A percentile compares a stretch with the other conserved stretches of the same genome.
phyloP scores from a whole-genome alignment of 2,888 invertebrate species.

The Melanostoma mellinum region DNA sequence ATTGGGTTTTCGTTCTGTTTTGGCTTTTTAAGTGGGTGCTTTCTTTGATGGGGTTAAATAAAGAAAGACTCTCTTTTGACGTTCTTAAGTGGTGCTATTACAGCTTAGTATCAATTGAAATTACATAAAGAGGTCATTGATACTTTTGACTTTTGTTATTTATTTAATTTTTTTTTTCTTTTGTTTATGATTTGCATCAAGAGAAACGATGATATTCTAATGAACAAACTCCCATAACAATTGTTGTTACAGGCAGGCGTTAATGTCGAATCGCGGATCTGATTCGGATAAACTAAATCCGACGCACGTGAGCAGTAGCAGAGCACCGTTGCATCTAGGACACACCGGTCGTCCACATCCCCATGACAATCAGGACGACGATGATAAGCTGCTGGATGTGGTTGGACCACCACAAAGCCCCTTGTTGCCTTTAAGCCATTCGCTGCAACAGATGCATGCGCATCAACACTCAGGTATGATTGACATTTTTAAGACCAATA shows the following conservation, averaged over 20 bases:
- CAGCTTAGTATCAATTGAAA: slow-evolving; percentile 48
- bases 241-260: slow-evolving; percentile 88
- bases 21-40: slow-evolving; percentile 25
- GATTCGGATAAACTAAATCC: slow-evolving; percentile 83
- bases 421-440: slow-evolving; percentile 84
- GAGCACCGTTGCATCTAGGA: slow-evolving; percentile 81
- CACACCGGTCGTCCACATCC: slow-evolving; percentile 81
- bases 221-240: slow-evolving; percentile 78
- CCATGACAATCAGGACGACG: slow-evolving; percentile 86
- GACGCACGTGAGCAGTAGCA: slow-evolving; percentile 84
- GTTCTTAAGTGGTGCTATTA: not conserved
- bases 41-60: slow-evolving; percentile 52
- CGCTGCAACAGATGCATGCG: slow-evolving; percentile 82
- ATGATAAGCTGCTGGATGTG: slow-evolving; percentile 92
- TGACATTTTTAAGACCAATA: slow-evolving; percentile 40
- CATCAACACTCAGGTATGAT: slow-evolving; percentile 82
- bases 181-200: slow-evolving; percentile 37
- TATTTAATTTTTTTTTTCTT: not conserved
- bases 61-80: not conserved
- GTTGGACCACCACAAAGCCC: slow-evolving; percentile 94
- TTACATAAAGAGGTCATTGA: slow-evolving; percentile 36
- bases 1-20: slow-evolving; percentile 11
- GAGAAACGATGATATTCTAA: slow-evolving; percentile 81
- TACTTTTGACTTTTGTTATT: slow-evolving; percentile 17
- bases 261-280: slow-evolving; percentile 82